Percentiles rank a stretch among this genome's conserved stretches.
These are phyloP conservation scores for Opisthocomus hoazin DNA, from an alignment of 2,113 vertebrate species.

Conservation along the genomic window DNA sequence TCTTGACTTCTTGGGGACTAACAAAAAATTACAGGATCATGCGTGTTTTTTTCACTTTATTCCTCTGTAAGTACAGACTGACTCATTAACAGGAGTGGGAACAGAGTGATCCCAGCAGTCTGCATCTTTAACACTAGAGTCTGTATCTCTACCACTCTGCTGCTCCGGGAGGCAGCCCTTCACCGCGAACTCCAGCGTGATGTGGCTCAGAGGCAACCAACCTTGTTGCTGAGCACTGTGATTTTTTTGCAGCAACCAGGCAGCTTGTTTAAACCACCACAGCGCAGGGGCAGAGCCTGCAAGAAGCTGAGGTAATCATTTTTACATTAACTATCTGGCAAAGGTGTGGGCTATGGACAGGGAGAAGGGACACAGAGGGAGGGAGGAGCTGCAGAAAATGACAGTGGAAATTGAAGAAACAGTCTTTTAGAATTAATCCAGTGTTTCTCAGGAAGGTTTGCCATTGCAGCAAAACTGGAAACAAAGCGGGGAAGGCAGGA, in stretches of 20 bases:
- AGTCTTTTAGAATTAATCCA: not conserved
- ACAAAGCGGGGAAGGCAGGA: not conserved
- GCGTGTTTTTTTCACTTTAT: not conserved
- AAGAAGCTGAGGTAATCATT: constrained; percentile 61
- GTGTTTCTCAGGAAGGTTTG: not conserved
- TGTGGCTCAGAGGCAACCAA: constrained; percentile 32
- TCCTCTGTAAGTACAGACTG: not conserved
- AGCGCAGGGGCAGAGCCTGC: not conserved
- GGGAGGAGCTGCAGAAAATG: not conserved
- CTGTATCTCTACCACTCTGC: not conserved
- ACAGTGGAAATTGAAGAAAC: not conserved
- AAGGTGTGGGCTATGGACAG: not conserved
- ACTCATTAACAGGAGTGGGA: not conserved
- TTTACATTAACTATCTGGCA: constrained; percentile 17
- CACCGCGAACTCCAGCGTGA: not conserved
- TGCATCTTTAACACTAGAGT: not conserved
- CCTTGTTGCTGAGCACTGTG: not conserved
- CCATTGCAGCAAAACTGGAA: not conserved
- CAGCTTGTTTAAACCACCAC: constrained; percentile 13
- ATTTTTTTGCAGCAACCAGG: not conserved
- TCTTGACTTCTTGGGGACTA: not conserved
- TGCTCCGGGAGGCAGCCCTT: constrained; percentile 63
- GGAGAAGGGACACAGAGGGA: not conserved
- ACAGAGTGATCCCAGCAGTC: not conserved
- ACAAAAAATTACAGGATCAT: not conserved